phyloP scores from a whole-genome alignment of 2,113 vertebrate genomes.

The Cathartes aura region DNA sequence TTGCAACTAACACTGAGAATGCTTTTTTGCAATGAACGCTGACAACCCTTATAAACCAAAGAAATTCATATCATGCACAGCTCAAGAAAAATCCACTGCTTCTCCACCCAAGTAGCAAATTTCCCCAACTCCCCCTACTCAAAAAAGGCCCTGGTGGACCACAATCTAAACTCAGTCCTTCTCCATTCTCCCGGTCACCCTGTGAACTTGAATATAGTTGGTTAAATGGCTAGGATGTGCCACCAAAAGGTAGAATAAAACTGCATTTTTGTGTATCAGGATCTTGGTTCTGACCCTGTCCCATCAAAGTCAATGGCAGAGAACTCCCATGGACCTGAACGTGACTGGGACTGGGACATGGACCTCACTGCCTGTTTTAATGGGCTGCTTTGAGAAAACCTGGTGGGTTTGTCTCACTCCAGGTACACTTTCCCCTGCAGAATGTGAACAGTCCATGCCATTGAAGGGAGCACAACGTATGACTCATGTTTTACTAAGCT shows the following conservation, averaged over 20 bases:
- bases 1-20: neutral
- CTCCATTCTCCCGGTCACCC: neutral
- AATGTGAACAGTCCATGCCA: neutral
- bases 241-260: neutral
- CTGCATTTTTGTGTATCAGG: neutral
- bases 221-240: neutral
- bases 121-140: neutral
- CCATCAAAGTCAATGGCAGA: neutral
- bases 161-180: neutral
- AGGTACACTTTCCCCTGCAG: neutral
- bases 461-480: neutral
- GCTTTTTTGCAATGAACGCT: neutral
- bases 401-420: neutral
- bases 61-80: neutral
- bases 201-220: neutral
- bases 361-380: neutral
- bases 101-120: neutral
- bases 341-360: fast-evolving
- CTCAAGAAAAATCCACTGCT: neutral
- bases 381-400: neutral
- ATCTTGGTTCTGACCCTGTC: neutral
- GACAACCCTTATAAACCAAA: neutral
- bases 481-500: neutral
- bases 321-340: neutral
- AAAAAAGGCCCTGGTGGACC: neutral